These are phyloP conservation scores for Ametastegia equiseti DNA, from an alignment of 2,888 invertebrate genomes.

Conservation along the genomic window DNA sequence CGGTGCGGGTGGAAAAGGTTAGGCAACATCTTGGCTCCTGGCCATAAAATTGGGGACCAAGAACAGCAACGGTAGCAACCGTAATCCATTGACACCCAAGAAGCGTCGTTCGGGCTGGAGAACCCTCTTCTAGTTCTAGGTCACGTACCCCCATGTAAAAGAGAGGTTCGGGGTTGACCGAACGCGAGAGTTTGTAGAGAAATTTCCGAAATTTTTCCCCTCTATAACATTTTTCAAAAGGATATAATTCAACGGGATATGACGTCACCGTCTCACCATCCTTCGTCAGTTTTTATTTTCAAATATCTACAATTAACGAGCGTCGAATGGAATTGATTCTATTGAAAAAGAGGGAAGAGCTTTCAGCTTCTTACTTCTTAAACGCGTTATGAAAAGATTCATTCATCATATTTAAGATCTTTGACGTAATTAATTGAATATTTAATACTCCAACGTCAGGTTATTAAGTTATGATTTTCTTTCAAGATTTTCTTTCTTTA, in stretches of 20 bases:
- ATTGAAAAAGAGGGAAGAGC: background rate
- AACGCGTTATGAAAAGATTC: background rate
- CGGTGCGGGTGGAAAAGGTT: constrained; percentile 28
- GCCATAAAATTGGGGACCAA: constrained; percentile 35
- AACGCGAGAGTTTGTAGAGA: background rate
- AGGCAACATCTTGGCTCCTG: constrained; percentile 41
- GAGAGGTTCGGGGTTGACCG: background rate
- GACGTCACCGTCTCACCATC: no score
- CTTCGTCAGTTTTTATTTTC: no score
- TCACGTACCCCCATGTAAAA: background rate
- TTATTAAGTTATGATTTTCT: no score
- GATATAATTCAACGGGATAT: background rate
- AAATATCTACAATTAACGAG: no score
- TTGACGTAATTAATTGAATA: background rate
- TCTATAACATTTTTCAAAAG: background rate
- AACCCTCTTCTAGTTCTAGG: constrained; percentile 28
- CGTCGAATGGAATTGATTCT: no score
- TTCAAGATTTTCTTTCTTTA: background rate
- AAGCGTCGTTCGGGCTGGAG: constrained; percentile 25
- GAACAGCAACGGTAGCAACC: constrained; percentile 45
- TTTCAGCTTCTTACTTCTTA: background rate
- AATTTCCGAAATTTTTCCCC: background rate
- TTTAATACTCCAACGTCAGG: background rate
- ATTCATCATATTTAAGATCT: constrained; percentile 22
- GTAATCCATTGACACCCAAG: constrained; percentile 43